Evolutionary conservation across 1,140 invertebrate species (phyloP), one percentile per base, ranked within the genome.

Genomic region (Brachionus koreanus): DNA sequence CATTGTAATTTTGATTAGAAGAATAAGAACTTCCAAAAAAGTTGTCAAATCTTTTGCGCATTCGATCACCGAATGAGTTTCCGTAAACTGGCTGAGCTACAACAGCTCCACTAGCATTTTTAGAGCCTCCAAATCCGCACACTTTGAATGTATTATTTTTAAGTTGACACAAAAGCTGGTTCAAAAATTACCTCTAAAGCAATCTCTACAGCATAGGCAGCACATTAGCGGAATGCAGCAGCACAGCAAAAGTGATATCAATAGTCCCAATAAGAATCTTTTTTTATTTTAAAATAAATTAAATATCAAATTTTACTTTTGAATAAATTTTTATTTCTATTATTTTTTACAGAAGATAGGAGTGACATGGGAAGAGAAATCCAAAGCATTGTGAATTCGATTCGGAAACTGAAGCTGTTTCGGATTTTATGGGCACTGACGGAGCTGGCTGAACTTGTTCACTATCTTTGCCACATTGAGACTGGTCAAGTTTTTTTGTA

Each of bases 21-120:
- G 33, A 42, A 19, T 35, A n/a, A 37, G 65, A 69, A 69, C 65
- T 69, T 69, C 65, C 65, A n/a, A 69, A 69, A 69, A 69, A 69
- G 65, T 69, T 69, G 16, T 69, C 65, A 39, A 69, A 69, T 69
- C 65, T 69, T 39, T 69, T 69, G 19, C 65, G 37, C 65, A 69
- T 69, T 37, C 37, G 65, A 37, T 39, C 65, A 16, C 65, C 9
- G 35, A 69, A 69, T 5, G 33, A 35, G 16, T 69, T 42, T 7
- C 65, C 65, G 19, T 69, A 69, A 69, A 19, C 37, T 10, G 65
- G 16, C 16, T 19, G 16, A 1, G 33, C 13, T 19, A 19, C 65
- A 42, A 9, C 37, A 19, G 5, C 37, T 6, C 16, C 19, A 42
- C 19, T 33, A 16, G 23, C 57, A 69, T 69, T 39, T 39, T 39